phyloP scores from a whole-genome alignment of 2,888 invertebrate species.

The Xylota segnis region DNA sequence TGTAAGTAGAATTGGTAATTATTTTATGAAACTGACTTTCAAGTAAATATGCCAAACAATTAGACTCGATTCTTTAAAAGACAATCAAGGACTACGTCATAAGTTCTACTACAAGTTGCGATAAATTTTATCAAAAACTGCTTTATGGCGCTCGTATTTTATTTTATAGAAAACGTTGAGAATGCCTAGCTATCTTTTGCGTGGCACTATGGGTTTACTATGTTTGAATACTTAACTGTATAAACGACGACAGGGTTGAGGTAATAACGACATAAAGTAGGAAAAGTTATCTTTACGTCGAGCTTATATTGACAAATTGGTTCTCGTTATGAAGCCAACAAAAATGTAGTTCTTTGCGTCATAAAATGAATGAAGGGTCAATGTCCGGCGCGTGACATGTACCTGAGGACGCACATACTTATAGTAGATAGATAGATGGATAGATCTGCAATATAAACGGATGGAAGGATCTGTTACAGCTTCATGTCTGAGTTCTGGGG shows the following conservation, averaged over 20 bases:
- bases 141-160: neutral
- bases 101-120: too few relatives aligned
- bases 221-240: neutral
- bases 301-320: neutral
- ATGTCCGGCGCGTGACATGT: neutral
- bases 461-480: too few relatives aligned
- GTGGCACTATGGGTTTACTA: neutral
- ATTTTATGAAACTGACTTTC: too few relatives aligned
- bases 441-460: too few relatives aligned
- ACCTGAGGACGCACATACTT: too few relatives aligned
- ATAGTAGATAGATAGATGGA: too few relatives aligned
- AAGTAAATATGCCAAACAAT: too few relatives aligned
- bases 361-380: neutral
- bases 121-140: too few relatives aligned
- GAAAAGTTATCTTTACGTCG: neutral
- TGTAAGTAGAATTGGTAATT: too few relatives aligned
- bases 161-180: neutral
- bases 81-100: too few relatives aligned
- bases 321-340: neutral
- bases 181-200: neutral
- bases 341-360: neutral
- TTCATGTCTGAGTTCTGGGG: too few relatives aligned
- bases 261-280: neutral
- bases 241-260: neutral
- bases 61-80: too few relatives aligned